phyloP scores from a whole-genome alignment of 1,140 invertebrate genomes.

The Cataglyphis hispanica region DNA sequence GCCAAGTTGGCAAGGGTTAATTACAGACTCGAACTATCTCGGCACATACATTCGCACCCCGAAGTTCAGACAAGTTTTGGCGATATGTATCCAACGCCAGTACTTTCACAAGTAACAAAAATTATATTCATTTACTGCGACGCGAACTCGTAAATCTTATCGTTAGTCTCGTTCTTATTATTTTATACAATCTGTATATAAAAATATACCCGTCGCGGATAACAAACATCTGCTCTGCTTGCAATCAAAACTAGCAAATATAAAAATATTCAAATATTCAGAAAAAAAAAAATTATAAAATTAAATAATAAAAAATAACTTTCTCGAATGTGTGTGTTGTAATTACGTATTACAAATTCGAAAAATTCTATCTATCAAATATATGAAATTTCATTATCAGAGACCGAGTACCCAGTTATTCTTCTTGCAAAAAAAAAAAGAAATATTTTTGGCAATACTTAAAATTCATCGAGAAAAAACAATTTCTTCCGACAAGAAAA shows the following conservation, averaged over 20 bases:
- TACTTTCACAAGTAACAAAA: constrained; percentile 59
- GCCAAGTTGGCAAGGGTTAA: constrained; percentile 61
- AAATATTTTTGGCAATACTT: not conserved
- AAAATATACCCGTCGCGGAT: constrained; percentile 34
- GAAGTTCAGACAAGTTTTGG: constrained; percentile 51
- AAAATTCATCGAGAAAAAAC: constrained; percentile 38
- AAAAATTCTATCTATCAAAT: not conserved
- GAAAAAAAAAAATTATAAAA: constrained; percentile 6
- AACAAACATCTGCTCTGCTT: constrained; percentile 26
- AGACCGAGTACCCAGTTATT: not conserved
- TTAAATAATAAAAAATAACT: constrained; percentile 12
- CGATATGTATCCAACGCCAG: constrained; percentile 48
- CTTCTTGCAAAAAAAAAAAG: not conserved
- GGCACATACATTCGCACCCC: constrained; percentile 55
- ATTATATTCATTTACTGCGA: constrained; percentile 47
- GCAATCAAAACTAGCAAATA: not conserved
- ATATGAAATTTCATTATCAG: not conserved
- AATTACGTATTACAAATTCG: not conserved
- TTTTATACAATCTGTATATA: constrained; percentile 34
- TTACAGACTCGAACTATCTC: constrained; percentile 62
- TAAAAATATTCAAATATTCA: constrained; percentile 24
- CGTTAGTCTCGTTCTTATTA: constrained; percentile 26
- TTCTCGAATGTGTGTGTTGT: not conserved
- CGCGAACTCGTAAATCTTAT: constrained; percentile 39
- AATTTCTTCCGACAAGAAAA: constrained; percentile 15